Evolutionary conservation across 2,797 vertebrate species (phyloP), one percentile per base, ranked within the genome.

Genomic region (Sebastiscus tertius): DNA sequence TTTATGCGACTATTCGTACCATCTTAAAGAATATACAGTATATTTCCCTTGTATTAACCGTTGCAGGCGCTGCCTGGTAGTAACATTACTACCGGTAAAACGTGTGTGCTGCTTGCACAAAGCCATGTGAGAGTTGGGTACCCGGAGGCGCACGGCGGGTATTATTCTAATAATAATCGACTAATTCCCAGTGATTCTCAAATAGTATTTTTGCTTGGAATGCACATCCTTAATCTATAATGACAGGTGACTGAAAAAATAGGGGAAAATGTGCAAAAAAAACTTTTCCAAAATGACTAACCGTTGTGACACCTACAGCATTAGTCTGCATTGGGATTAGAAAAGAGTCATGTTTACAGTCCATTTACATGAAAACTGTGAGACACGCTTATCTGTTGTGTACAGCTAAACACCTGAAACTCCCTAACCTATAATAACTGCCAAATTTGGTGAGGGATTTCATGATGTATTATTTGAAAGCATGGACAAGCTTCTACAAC

Each of bases 391-490:
- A 83, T 83, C 72, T 65, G 34, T 67, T 72, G 22, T 46, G 34
- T 75, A 36, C 54, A 77, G 76, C 56, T 33, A 68, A 77, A 60
- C 74, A 75, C 36, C 55, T 73, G 55, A 63, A 83, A 55, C 59
- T 62, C 63, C 42, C 72, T 58, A n/a, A 80, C 16, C 52, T 52
- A n/a, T 42, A 61, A 75, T 52, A 77, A 34, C 55, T 80, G 84
- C 52, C 63, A 69, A 49, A 74, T 76, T 75, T 61, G 2, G 5
- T 22, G 9, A 24, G 42, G 33, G 42, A 59, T 81, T 68, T 55
- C n/a, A 24, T 34, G 16, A 60, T 71, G 56, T 2, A 74, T 49
- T 18, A 49, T 34, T 49, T 69, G 58, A 11, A 26, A 68, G 46
- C 68, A 18, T 6, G 34, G 18, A 33, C 4, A 55, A 14, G 26